Conservation (phyloP, 2,888 invertebrate species). For the Hedychridium roseum region DNA sequence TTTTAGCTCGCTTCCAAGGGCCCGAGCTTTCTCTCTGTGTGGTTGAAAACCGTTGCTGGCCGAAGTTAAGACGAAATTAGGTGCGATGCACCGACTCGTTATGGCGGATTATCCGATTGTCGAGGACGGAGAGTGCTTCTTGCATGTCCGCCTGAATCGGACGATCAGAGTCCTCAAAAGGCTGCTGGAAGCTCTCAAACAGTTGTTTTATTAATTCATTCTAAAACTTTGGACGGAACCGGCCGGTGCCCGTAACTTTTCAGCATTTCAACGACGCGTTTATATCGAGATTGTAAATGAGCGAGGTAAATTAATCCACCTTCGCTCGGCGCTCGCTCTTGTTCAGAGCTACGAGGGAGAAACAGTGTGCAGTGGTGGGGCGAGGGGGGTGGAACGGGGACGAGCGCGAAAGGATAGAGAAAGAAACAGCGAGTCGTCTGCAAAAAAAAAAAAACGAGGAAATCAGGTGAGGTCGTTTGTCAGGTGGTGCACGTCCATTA, state of each 20-base stretch:
- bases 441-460: conserved; percentile 38
- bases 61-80: neutral
- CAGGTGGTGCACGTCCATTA: conserved; percentile 57
- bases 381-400: conserved; percentile 1
- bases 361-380: too few species aligned
- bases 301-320: conserved; percentile 26
- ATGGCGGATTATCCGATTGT: neutral
- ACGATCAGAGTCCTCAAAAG: too few species aligned
- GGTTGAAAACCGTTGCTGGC: too few species aligned
- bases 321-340: conserved; percentile 20
- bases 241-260: too few species aligned
- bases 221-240: too few species aligned
- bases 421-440: too few species aligned
- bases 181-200: too few species aligned
- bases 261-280: conserved; percentile 9
- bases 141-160: too few species aligned
- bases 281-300: conserved; percentile 27
- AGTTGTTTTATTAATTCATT: too few species aligned
- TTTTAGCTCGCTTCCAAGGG: conserved; percentile 14
- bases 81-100: neutral
- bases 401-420: neutral
- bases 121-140: too few species aligned
- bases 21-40: too few species aligned
- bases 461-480: conserved; percentile 47
- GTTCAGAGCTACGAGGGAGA: too few species aligned